Percentiles rank a stretch among this genome's conserved stretches.
Evolutionary conservation across 2,113 vertebrate genomes (phyloP).

Genomic region (Pongo pygmaeus): DNA sequence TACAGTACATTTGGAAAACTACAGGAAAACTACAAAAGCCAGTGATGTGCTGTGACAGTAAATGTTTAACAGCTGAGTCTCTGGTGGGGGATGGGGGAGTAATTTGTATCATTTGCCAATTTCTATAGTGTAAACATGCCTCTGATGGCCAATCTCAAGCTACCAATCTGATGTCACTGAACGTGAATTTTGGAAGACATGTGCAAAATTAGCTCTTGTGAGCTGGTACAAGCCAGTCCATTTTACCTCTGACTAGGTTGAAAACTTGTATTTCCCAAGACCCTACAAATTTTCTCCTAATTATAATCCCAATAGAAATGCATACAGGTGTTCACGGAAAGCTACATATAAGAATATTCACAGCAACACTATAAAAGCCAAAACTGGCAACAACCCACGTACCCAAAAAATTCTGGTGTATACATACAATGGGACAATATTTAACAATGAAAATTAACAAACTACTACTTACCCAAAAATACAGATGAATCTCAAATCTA

Average conservation of each 20-base stretch:
- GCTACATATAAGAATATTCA: background rate
- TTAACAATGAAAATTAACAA: background rate
- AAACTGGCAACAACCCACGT: background rate
- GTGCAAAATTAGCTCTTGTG: background rate
- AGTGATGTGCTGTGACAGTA: background rate
- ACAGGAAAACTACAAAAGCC: background rate
- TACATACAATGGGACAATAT: background rate
- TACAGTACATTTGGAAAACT: background rate
- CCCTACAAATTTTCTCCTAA: background rate
- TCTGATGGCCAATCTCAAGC: background rate
- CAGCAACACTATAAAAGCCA: background rate
- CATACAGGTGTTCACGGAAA: background rate
- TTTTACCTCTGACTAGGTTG: background rate
- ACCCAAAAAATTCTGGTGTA: background rate
- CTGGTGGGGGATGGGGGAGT: background rate
- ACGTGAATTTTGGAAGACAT: background rate
- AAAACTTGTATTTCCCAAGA: background rate
- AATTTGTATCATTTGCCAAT: background rate
- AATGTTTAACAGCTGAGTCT: background rate
- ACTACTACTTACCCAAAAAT: background rate
- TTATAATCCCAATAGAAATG: background rate
- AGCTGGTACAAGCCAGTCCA: background rate
- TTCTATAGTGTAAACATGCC: background rate
- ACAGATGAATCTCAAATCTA: background rate
- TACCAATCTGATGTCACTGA: background rate